phyloP scores from a whole-genome alignment of 2,888 invertebrate species.

The Callyntrura sp. region DNA sequence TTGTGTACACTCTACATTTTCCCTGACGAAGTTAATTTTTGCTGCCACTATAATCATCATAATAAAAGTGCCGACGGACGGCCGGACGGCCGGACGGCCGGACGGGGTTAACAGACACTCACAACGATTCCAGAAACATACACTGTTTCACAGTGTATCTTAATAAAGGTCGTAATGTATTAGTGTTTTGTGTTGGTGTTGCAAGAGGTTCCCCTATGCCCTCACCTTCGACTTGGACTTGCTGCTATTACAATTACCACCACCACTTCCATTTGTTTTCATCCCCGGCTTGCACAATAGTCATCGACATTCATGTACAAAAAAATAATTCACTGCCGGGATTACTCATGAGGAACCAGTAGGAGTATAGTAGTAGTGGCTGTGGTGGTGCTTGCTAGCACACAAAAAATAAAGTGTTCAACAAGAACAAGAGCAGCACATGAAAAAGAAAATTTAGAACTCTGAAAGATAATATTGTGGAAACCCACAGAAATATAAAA shows the following conservation, averaged over 20 bases:
- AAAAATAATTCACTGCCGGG: background rate
- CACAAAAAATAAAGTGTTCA: conserved; percentile 21
- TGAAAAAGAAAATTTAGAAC: conserved; percentile 3
- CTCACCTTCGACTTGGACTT: background rate
- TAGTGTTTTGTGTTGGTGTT: conserved; percentile 48
- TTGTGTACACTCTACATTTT: conserved; percentile 24
- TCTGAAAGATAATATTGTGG: conserved; percentile 7
- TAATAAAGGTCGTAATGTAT: conserved; percentile 55
- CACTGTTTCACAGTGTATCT: too few species aligned
- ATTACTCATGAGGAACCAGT: background rate
- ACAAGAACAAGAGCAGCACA: background rate
- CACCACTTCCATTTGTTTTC: conserved; percentile 25
- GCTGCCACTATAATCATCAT: conserved; percentile 48
- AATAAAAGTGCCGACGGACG: too few species aligned
- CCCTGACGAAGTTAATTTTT: conserved; percentile 42
- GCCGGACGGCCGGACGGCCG: too few species aligned
- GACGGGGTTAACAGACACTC: too few species aligned
- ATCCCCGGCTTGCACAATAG: conserved; percentile 18
- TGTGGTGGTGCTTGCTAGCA: background rate
- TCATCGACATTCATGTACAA: background rate
- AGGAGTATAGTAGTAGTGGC: background rate
- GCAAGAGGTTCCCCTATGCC: conserved; percentile 16
- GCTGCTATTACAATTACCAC: conserved; percentile 1
- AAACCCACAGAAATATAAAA: conserved; percentile 14
- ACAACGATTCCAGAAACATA: too few species aligned